Conservation (phyloP, 2,888 invertebrate species). For the Nomada goodeniana region DNA sequence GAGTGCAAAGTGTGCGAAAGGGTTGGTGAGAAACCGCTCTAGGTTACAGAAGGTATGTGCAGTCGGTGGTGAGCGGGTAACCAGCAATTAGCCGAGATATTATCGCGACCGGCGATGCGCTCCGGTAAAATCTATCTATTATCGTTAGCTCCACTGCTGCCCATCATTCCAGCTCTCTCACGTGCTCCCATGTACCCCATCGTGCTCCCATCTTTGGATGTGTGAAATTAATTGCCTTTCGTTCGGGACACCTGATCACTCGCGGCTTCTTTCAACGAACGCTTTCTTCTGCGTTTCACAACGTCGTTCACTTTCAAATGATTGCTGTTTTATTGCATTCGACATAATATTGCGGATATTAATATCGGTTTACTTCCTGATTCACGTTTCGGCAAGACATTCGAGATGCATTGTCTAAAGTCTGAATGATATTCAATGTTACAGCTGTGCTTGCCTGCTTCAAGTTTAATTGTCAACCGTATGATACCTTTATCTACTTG, state of each 20-base stretch:
- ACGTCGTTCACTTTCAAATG: too few species aligned
- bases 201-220: background rate
- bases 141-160: conserved; percentile 42
- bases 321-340: too few species aligned
- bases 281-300: background rate
- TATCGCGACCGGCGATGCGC: conserved; percentile 66
- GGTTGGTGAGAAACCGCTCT: conserved; percentile 30
- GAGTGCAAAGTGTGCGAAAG: conserved; percentile 14
- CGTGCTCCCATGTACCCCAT: conserved; percentile 1
- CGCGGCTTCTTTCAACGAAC: background rate
- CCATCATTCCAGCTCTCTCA: conserved; percentile 16
- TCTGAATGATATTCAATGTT: too few species aligned
- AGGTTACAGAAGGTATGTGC: conserved; percentile 37
- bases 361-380: too few species aligned
- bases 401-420: too few species aligned
- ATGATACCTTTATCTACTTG: background rate
- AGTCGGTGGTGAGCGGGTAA: conserved; percentile 63
- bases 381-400: too few species aligned
- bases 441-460: background rate
- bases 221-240: conserved; percentile 48
- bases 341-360: too few species aligned
- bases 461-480: background rate
- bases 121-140: conserved; percentile 61
- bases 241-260: conserved; percentile 10
- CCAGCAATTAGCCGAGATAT: conserved; percentile 75